Evolutionary conservation across 2,797 vertebrate genomes (phyloP).

Genomic region (Spheniscus humboldti): DNA sequence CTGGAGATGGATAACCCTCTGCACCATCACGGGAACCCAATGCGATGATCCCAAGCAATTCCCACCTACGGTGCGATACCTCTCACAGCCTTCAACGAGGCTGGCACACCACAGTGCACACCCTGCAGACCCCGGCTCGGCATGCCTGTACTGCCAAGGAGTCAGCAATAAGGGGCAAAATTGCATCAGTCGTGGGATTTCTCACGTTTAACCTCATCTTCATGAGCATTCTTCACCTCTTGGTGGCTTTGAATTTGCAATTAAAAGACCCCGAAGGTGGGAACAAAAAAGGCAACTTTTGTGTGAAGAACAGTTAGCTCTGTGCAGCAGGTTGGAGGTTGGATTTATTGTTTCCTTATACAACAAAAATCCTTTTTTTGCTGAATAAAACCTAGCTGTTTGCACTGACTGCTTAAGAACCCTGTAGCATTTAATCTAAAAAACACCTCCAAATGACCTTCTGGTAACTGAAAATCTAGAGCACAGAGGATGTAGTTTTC

Average conservation of each 20-base stretch:
- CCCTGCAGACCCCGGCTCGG: background rate
- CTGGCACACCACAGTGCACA: background rate
- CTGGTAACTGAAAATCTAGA: background rate
- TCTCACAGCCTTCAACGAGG: background rate
- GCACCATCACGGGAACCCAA: background rate
- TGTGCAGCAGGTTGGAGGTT: background rate
- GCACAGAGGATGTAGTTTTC: background rate
- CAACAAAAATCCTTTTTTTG: background rate
- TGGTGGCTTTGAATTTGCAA: background rate
- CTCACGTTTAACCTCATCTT: background rate
- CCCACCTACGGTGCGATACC: rapidly evolving
- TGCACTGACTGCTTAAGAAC: background rate
- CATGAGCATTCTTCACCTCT: background rate
- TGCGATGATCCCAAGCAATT: rapidly evolving
- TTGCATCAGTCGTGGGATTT: background rate
- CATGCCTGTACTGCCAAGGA: background rate
- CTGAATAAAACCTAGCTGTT: background rate
- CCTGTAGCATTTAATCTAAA: background rate
- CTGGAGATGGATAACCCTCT: background rate
- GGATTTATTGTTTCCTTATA: background rate
- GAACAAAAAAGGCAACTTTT: background rate
- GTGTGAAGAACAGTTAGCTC: background rate
- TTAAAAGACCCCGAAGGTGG: background rate
- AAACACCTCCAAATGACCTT: background rate
- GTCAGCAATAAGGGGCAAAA: background rate